A percentile compares a stretch with the other conserved stretches of the same genome.
These are phyloP conservation scores for Tetragonisca angustula DNA, from an alignment of 2,888 invertebrate species.

Conservation along the genomic window DNA sequence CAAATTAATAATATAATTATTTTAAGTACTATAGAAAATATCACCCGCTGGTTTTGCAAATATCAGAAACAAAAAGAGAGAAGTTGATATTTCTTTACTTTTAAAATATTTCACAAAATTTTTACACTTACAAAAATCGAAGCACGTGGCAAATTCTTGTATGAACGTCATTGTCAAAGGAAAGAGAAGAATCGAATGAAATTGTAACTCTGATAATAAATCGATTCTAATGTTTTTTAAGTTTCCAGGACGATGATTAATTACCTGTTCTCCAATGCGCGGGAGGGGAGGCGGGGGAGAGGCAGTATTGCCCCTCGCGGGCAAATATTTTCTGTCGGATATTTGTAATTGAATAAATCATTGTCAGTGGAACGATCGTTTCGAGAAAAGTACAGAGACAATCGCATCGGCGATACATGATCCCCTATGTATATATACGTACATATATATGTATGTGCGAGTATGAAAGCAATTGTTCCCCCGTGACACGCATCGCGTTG, in stretches of 20 bases:
- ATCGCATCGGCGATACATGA: constrained; percentile 1
- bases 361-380: constrained; percentile 41
- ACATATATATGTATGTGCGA: not conserved
- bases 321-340: constrained; percentile 35
- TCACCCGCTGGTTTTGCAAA: not conserved
- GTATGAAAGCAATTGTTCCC: constrained; percentile 45
- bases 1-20: not conserved
- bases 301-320: not conserved
- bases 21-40: not conserved
- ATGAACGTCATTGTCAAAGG: not conserved
- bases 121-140: not conserved
- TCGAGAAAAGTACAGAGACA: constrained; percentile 27
- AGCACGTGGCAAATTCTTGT: not conserved
- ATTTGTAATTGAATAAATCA: constrained; percentile 55
- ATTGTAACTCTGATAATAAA: constrained; percentile 2
- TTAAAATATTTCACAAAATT: not conserved
- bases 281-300: no score
- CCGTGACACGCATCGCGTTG: constrained; percentile 23
- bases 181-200: not conserved
- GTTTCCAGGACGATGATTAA: constrained; percentile 3
- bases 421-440: not conserved
- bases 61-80: not conserved
- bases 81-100: not conserved
- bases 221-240: not conserved
- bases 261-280: constrained; percentile 1